Evolutionary conservation across 2,113 vertebrate genomes (phyloP).

Genomic region (Catagonus wagneri): DNA sequence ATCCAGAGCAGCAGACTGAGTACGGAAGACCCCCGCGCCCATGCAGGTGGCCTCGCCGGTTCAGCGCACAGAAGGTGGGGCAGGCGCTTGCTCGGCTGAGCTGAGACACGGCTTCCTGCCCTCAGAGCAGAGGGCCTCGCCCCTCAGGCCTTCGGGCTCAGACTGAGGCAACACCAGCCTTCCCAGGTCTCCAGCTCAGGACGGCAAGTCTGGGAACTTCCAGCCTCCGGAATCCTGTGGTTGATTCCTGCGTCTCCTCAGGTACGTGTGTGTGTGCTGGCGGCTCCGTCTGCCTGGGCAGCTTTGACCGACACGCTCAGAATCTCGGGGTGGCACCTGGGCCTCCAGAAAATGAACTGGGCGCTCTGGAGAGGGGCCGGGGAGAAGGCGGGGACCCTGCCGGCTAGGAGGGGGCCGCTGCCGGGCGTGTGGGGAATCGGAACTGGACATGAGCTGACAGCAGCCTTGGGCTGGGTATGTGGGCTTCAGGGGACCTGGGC

Average conservation of each 20-base stretch:
- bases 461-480: too few relatives aligned
- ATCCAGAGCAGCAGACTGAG: background rate
- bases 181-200: background rate
- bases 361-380: background rate
- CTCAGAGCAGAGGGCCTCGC: background rate
- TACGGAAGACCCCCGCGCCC: background rate
- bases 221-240: background rate
- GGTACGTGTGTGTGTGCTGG: background rate
- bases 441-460: background rate
- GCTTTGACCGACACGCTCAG: too few relatives aligned
- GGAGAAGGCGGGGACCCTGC: background rate
- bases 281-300: background rate
- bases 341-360: background rate
- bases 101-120: background rate
- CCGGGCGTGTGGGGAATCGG: too few relatives aligned
- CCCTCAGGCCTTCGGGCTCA: background rate
- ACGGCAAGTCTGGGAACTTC: too few relatives aligned
- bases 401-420: background rate
- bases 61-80: rapidly evolving
- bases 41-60: background rate
- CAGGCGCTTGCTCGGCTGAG: background rate
- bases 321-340: background rate
- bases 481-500: background rate
- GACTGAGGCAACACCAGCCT: background rate
- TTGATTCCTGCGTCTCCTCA: background rate